A percentile compares a stretch with the other conserved stretches of the same genome.
phyloP scores from a whole-genome alignment of 2,113 vertebrate species.

The Ictidomys tridecemlineatus region DNA sequence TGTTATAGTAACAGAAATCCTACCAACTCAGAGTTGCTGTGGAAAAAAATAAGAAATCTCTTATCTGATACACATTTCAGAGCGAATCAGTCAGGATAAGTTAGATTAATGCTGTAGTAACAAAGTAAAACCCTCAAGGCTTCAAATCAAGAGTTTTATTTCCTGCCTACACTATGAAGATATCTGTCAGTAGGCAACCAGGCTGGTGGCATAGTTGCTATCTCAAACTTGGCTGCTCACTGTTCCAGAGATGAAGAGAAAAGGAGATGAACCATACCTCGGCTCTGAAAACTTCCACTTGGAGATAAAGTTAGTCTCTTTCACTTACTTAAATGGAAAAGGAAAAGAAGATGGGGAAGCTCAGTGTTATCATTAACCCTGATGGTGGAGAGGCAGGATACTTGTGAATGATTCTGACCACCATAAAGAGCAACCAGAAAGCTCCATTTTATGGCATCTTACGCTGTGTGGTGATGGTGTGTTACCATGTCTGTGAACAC shows the following conservation, averaged over 20 bases:
- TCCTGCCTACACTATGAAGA: not conserved
- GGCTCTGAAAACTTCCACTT: not conserved
- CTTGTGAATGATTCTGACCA: no score
- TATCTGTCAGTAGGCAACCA: not conserved
- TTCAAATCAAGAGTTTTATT: not conserved
- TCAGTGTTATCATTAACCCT: fast-evolving
- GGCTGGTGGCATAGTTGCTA: not conserved
- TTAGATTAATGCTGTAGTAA: not conserved
- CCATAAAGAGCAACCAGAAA: fast-evolving
- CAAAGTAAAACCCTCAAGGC: not conserved
- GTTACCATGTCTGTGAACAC: not conserved
- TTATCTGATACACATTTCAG: not conserved
- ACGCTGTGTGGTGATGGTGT: not conserved
- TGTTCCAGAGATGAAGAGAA: not conserved
- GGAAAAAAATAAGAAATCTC: not conserved
- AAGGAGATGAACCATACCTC: not conserved
- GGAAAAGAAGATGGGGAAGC: not conserved
- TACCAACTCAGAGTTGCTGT: not conserved
- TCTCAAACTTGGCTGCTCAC: not conserved
- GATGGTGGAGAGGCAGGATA: not conserved
- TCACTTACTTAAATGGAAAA: not conserved
- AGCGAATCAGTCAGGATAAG: not conserved
- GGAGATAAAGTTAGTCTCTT: not conserved
- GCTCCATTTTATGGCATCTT: no score
- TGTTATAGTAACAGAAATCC: not conserved